Base-by-base conservation (phyloP, 2,113 vertebrate genomes). In the Mungos mungo region DNA sequence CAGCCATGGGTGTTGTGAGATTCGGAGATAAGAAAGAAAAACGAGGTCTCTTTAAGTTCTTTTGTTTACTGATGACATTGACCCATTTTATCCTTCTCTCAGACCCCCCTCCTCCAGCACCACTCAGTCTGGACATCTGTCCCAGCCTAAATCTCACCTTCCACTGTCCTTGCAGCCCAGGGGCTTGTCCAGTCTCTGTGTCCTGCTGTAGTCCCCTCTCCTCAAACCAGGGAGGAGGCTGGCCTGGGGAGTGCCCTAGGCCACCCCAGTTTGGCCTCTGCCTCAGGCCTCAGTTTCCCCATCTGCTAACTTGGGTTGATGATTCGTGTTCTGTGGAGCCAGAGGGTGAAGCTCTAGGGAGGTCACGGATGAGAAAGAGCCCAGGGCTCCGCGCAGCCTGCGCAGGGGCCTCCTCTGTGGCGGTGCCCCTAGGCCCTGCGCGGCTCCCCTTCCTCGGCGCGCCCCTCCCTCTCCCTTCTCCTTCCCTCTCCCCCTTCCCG, bases 101-200 rank as follows among this genome's bases (percentile, higher is more conserved):
- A 27, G 54, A 60, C 87, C 77, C 69, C 69, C 33, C 31, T 13
- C 19, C 27, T 23, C 63, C 47, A 15, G 7, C 14, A 95, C 92
- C 86, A 33, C 52, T 90, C 63, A 81, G 81, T 45, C 74, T 80
- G 92, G 88, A 96, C 92, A 41, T 80, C 80, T 77, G 90, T 80
- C 94, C 74, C 65, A 33, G n/a, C 50, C 87, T 7, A 65, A 79
- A 47, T 14, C 94, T 97, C 92, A 89, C 93, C 92, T 95, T 82
- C 77, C 76, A 68, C 74, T 52, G 92, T 93, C 92, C 97, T 93
- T 90, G 94, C 87, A 71, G 93, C 80, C 84, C 54, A 25, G 69
- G 74, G 63, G 16, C 88, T 23, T 33, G 69, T 50, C 66, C 47
- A 21, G 77, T 2, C 80, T 65, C 65, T 13, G 14, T 12, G 95